These are phyloP conservation scores for Sprattus sprattus DNA, from an alignment of 2,113 vertebrate genomes.

Conservation along the genomic window DNA sequence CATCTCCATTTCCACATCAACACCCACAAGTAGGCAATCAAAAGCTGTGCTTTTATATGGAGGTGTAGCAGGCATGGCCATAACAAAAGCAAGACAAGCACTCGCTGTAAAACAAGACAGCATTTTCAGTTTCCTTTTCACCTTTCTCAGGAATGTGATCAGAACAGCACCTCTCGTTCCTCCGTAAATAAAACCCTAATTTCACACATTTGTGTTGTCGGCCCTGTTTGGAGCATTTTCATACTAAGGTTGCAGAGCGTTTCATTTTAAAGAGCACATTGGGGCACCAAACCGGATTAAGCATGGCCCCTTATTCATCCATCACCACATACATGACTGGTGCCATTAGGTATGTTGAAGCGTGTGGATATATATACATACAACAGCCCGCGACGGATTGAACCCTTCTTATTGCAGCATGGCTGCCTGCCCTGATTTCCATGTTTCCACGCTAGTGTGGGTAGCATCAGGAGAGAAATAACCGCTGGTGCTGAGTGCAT, in stretches of 20 bases:
- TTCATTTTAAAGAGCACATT: not conserved
- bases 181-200: not conserved
- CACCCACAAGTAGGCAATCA: not conserved
- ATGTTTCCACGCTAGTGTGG: conserved; percentile 48
- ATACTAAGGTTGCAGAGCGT: not conserved
- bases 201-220: not conserved
- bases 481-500: conserved; percentile 42
- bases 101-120: not conserved
- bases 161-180: not conserved
- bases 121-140: not conserved
- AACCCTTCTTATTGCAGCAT: not conserved
- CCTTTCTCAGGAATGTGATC: not conserved
- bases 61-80: not conserved
- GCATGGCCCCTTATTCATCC: not conserved
- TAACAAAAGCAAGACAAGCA: not conserved
- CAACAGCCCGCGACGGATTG: not conserved
- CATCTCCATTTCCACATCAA: not conserved
- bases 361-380: not conserved
- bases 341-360: not conserved
- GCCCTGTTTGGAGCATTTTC: not conserved
- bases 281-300: conserved; percentile 7
- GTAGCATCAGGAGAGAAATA: conserved; percentile 48
- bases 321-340: not conserved
- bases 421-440: conserved; percentile 29
- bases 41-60: not conserved